phyloP scores from a whole-genome alignment of 2,888 invertebrate species.

The Orchesella flavescens region DNA sequence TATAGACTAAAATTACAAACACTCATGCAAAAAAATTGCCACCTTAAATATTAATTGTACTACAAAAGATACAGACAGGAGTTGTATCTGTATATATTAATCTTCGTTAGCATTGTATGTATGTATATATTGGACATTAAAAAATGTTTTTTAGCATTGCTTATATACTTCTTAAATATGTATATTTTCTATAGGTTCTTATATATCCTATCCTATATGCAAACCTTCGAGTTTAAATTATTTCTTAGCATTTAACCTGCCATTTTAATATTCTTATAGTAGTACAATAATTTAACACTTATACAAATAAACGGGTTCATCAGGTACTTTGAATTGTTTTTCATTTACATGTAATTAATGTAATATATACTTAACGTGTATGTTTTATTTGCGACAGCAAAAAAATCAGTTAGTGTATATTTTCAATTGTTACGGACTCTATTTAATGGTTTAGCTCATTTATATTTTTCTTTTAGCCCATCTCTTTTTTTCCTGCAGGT shows the following conservation, averaged over 20 bases:
- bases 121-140: no score
- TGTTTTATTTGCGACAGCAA: conserved; percentile 56
- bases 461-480: conserved; percentile 2
- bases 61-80: neutral
- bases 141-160: no score
- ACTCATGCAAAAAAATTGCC: neutral
- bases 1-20: no score
- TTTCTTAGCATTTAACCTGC: no score
- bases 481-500: neutral
- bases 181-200: no score
- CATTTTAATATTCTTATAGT: no score
- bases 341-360: neutral
- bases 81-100: neutral
- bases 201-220: no score
- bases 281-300: no score
- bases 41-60: conserved; percentile 14
- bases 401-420: conserved; percentile 1
- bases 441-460: conserved; percentile 30
- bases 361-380: no score
- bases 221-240: no score
- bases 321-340: conserved; percentile 63
- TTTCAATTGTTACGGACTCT: conserved; percentile 18
- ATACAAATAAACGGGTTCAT: conserved; percentile 40
- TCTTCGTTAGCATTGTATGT: neutral
- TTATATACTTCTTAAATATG: no score